Evolutionary conservation across 2,888 invertebrate species (phyloP).

Genomic region (Nycteola revayana): DNA sequence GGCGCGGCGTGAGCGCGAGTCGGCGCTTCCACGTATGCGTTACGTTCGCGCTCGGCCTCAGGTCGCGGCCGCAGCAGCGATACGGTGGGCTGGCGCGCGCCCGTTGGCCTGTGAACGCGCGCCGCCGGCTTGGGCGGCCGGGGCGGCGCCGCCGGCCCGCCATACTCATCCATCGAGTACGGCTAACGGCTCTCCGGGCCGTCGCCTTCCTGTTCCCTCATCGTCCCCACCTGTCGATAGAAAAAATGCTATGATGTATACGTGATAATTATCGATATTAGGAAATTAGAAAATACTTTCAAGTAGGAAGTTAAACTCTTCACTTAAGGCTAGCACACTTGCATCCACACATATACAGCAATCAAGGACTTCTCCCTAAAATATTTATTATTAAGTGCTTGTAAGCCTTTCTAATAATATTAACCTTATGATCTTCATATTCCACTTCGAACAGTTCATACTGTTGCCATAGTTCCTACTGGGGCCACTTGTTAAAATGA

Average conservation of each 20-base stretch:
- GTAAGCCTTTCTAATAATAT: no score
- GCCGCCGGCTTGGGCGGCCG: conserved; percentile 88
- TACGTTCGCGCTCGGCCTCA: conserved; percentile 91
- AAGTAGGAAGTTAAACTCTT: no score
- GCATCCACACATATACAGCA: conserved; percentile 20
- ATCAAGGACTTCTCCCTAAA: no score
- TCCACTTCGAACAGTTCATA: no score
- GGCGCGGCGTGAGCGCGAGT: conserved; percentile 76
- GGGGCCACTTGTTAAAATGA: no score
- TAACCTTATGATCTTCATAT: no score
- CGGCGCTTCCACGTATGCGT: conserved; percentile 97
- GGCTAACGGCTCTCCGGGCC: conserved; percentile 83
- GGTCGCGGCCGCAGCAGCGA: conserved; percentile 88
- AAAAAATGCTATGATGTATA: conserved; percentile 31
- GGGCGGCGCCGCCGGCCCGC: conserved; percentile 89
- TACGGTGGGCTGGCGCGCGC: conserved; percentile 81
- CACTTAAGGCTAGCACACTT: conserved; percentile 9
- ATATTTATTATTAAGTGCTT: no score
- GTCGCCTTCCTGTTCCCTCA: conserved; percentile 85
- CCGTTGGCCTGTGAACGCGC: conserved; percentile 83
- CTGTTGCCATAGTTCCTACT: no score
- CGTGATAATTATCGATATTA: no score
- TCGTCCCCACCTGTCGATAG: conserved; percentile 83
- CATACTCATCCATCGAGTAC: conserved; percentile 89
- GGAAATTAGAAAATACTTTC: no score